phyloP scores from a whole-genome alignment of 2,888 invertebrate genomes.

The Drosophila pseudotalamancana region DNA sequence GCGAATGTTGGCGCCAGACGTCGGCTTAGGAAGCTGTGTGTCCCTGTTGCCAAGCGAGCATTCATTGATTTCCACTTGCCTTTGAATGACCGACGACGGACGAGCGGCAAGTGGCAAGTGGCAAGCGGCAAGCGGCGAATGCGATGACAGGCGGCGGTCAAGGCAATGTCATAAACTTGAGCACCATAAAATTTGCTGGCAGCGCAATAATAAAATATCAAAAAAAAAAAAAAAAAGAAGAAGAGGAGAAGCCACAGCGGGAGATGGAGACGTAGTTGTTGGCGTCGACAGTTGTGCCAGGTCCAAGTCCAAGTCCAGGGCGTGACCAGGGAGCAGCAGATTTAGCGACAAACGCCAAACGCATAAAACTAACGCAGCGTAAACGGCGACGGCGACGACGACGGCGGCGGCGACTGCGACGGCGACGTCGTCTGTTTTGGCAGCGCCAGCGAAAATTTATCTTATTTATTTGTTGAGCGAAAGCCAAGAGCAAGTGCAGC shows the following conservation, averaged over 20 bases:
- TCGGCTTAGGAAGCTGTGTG: constrained; percentile 60
- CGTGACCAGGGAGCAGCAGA: constrained; percentile 59
- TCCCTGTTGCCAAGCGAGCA: constrained; percentile 27
- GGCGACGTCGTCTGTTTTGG: constrained; percentile 57
- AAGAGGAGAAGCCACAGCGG: constrained; percentile 76
- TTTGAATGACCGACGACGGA: constrained; percentile 18
- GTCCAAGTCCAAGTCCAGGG: constrained; percentile 63
- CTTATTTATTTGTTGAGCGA: constrained; percentile 74
- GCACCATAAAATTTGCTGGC: constrained; percentile 84
- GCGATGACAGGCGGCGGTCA: constrained; percentile 63
- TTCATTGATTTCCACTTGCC: constrained; percentile 73
- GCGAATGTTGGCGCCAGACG: constrained; percentile 81
- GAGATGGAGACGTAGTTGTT: constrained; percentile 54
- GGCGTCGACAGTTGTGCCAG: constrained; percentile 46
- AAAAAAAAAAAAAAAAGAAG: constrained; percentile 80
- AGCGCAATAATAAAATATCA: constrained; percentile 81
- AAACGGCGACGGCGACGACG: constrained; percentile 62
- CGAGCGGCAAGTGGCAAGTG: neutral
- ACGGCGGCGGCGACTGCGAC: constrained; percentile 73
- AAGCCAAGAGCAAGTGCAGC: constrained; percentile 63
- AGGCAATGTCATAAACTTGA: constrained; percentile 82
- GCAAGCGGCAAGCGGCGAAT: constrained; percentile 10
- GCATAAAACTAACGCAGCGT: constrained; percentile 83
- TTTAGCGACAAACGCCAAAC: constrained; percentile 71
- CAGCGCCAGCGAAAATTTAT: constrained; percentile 76